These are phyloP conservation scores for Distichodus sexfasciatus DNA, from an alignment of 2,797 vertebrate species.

Conservation along the genomic window DNA sequence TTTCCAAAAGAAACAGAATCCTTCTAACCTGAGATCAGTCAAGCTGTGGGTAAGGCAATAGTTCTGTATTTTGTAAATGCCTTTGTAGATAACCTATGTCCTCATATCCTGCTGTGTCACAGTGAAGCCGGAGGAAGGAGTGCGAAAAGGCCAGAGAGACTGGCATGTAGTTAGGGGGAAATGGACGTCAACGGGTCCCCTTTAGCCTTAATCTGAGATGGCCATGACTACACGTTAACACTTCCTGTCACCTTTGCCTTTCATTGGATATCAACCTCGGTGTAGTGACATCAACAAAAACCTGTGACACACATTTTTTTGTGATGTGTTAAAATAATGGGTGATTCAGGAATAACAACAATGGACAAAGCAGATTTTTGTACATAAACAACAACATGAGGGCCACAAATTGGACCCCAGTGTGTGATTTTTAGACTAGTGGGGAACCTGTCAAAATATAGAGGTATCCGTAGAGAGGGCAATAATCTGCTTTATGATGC, in stretches of 20 bases:
- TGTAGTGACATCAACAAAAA: constrained; percentile 34
- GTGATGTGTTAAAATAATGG: not conserved
- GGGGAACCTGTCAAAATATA: not conserved
- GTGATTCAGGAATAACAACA: not conserved
- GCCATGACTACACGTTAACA: constrained; percentile 26
- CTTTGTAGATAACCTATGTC: constrained; percentile 28
- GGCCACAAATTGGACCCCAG: not conserved
- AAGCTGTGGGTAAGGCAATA: no score
- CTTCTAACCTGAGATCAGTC: not conserved
- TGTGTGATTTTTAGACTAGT: constrained; percentile 2
- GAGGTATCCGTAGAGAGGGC: not conserved
- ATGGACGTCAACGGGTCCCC: constrained; percentile 7
- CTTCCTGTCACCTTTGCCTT: constrained; percentile 44
- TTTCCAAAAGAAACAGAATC: not conserved
- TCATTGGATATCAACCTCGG: constrained; percentile 19
- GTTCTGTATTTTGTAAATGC: not conserved
- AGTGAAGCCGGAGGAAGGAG: constrained; percentile 31
- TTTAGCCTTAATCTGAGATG: constrained; percentile 20
- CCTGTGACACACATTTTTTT: constrained; percentile 22
- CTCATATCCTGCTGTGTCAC: constrained; percentile 30
- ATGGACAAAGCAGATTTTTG: not conserved
- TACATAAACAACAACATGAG: not conserved
- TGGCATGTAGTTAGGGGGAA: constrained; percentile 23
- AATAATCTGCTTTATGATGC: no score
- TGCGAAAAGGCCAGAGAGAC: constrained; percentile 8